A percentile compares a stretch with the other conserved stretches of the same genome.
Evolutionary conservation across 2,888 invertebrate genomes (phyloP).

Genomic region (Camponotus fellah): DNA sequence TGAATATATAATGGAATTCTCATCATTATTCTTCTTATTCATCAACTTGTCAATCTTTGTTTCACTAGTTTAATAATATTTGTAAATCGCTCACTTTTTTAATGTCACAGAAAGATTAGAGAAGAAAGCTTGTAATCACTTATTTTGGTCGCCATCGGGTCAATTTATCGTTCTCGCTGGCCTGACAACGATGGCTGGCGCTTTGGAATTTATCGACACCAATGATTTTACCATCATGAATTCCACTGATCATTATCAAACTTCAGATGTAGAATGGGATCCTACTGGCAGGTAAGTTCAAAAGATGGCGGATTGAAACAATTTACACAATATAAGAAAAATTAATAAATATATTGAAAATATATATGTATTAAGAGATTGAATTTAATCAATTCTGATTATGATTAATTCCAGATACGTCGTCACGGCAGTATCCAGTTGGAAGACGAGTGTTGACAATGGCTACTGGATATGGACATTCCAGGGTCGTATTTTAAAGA

Average conservation of each 20-base stretch:
- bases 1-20: slow-evolving; percentile 73
- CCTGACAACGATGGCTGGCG: slow-evolving; percentile 93
- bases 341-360: background rate
- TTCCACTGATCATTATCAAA: slow-evolving; percentile 96
- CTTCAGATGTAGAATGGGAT: slow-evolving; percentile 99
- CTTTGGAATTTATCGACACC: slow-evolving; percentile 97
- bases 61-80: background rate
- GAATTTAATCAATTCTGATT: background rate
- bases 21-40: background rate
- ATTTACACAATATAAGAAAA: background rate
- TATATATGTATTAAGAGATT: background rate
- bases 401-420: slow-evolving; percentile 89
- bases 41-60: background rate
- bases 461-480: slow-evolving; percentile 99
- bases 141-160: slow-evolving; percentile 98
- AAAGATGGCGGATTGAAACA: background rate
- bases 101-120: slow-evolving; percentile 88
- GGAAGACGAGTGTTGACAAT: slow-evolving; percentile 96
- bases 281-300: slow-evolving; percentile 94
- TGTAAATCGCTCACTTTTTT: slow-evolving; percentile 6
- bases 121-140: slow-evolving; percentile 95
- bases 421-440: slow-evolving; percentile 97
- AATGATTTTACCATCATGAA: slow-evolving; percentile 98
- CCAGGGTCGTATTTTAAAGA: slow-evolving; percentile 93
- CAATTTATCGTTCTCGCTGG: slow-evolving; percentile 98